Evolutionary conservation across 2,113 vertebrate genomes (phyloP).

Genomic region (Microcebus tavaratra): DNA sequence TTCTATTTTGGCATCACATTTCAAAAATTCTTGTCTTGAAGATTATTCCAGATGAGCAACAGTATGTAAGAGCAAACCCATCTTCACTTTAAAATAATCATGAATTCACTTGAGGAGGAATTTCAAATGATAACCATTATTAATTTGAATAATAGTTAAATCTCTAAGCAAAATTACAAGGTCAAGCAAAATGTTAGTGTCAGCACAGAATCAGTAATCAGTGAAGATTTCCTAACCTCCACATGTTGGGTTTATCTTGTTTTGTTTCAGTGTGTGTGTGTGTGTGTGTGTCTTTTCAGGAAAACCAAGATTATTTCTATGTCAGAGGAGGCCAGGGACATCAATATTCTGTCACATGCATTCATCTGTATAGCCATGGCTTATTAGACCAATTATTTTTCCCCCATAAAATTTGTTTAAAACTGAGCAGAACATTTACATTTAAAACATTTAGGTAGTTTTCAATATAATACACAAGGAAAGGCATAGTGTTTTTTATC

Average conservation of each 20-base stretch:
- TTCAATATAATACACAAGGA: not conserved
- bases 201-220: not conserved
- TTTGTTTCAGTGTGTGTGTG: not conserved
- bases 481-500: not conserved
- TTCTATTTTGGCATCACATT: not conserved
- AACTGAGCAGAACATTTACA: not conserved
- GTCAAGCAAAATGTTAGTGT: not conserved
- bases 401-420: not conserved
- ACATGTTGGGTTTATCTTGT: not conserved
- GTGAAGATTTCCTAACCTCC: not conserved
- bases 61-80: not conserved
- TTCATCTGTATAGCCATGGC: not conserved
- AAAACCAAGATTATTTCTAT: not conserved
- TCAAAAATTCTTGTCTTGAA: slow-evolving; percentile 1
- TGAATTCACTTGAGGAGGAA: not conserved
- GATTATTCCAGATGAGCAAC: not conserved
- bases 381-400: not conserved
- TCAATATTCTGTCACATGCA: not conserved
- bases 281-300: not conserved
- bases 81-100: not conserved
- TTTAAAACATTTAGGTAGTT: not conserved
- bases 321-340: fast-evolving
- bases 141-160: not conserved
- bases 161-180: not conserved
- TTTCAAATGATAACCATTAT: not conserved